A percentile compares a stretch with the other conserved stretches of the same genome.
Evolutionary conservation across 1,140 invertebrate genomes (phyloP).

Genomic region (Hylaeus volcanicus): DNA sequence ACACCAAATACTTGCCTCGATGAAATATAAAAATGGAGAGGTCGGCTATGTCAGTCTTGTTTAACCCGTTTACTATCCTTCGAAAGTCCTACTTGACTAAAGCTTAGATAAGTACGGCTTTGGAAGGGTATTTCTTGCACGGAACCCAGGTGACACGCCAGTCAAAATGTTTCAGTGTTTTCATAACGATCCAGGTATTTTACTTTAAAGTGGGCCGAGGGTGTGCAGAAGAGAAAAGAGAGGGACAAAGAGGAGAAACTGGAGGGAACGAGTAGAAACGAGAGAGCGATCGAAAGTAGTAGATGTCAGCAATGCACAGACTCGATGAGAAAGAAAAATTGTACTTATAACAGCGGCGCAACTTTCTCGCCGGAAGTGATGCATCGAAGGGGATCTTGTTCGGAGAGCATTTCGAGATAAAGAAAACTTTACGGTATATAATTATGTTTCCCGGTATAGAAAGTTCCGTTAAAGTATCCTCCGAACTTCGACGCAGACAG

Average conservation of each 20-base stretch:
- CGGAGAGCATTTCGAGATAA: conserved; percentile 4
- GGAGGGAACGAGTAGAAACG: background rate
- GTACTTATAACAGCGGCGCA: conserved; percentile 11
- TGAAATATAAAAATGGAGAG: no score
- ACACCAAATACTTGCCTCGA: no score
- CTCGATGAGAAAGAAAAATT: conserved; percentile 4
- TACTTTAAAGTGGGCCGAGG: no score
- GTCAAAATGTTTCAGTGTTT: no score
- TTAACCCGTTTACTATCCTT: no score
- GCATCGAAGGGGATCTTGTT: conserved; percentile 6
- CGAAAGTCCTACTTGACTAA: no score
- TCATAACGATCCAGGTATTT: no score
- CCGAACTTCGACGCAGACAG: background rate
- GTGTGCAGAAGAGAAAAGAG: background rate
- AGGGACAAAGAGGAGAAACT: background rate
- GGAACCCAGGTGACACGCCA: no score
- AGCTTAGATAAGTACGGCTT: no score
- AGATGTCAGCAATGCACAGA: background rate
- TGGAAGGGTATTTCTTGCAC: no score
- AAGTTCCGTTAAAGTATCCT: conserved; percentile 26
- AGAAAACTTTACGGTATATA: conserved; percentile 23
- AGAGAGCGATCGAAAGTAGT: conserved; percentile 14
- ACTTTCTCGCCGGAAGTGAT: conserved; percentile 26
- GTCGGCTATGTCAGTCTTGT: no score
- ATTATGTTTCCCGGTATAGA: conserved; percentile 26